Percentiles rank a stretch among this genome's conserved stretches.
These are phyloP conservation scores for Drosophila glabriapex DNA, from an alignment of 2,888 invertebrate species.

Conservation along the genomic window DNA sequence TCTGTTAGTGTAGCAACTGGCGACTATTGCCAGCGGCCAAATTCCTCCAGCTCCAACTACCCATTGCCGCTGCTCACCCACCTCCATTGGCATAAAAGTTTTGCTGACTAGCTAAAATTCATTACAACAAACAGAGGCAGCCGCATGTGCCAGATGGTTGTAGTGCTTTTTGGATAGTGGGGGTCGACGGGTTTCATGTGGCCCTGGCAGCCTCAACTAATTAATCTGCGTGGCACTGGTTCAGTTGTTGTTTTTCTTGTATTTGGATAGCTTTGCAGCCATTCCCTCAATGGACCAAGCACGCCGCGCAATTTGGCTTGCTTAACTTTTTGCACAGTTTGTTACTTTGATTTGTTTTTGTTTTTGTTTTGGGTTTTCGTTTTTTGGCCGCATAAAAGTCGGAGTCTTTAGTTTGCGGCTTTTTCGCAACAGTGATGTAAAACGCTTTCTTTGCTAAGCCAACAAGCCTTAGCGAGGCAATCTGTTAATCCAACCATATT, in stretches of 20 bases:
- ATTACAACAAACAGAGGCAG: conserved; percentile 77
- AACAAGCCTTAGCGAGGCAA: conserved; percentile 58
- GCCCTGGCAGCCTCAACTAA: conserved; percentile 79
- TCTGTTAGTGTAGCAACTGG: conserved; percentile 1
- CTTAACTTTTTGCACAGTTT: conserved; percentile 79
- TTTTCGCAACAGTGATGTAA: conserved; percentile 51
- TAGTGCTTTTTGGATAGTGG: conserved; percentile 7
- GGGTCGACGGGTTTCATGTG: conserved; percentile 22
- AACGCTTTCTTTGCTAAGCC: conserved; percentile 59
- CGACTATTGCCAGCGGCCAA: conserved; percentile 30
- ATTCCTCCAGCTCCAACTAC: conserved; percentile 9
- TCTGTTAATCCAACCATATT: conserved; percentile 73
- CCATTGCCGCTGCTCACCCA: conserved; percentile 22
- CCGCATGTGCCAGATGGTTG: conserved; percentile 49
- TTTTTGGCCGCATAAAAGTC: conserved; percentile 69
- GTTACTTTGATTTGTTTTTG: conserved; percentile 79
- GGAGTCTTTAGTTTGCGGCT: conserved; percentile 80
- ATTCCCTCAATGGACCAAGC: conserved; percentile 16
- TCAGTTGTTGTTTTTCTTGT: conserved; percentile 42
- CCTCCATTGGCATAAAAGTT: conserved; percentile 76
- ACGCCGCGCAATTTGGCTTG: conserved; percentile 74
- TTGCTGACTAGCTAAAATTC: conserved; percentile 83
- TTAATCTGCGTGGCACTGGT: conserved; percentile 77
- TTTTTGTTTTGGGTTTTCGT: conserved; percentile 34
- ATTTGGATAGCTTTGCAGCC: conserved; percentile 30